Evolutionary conservation across 2,113 vertebrate genomes (phyloP).

Genomic region (Struthio camelus): DNA sequence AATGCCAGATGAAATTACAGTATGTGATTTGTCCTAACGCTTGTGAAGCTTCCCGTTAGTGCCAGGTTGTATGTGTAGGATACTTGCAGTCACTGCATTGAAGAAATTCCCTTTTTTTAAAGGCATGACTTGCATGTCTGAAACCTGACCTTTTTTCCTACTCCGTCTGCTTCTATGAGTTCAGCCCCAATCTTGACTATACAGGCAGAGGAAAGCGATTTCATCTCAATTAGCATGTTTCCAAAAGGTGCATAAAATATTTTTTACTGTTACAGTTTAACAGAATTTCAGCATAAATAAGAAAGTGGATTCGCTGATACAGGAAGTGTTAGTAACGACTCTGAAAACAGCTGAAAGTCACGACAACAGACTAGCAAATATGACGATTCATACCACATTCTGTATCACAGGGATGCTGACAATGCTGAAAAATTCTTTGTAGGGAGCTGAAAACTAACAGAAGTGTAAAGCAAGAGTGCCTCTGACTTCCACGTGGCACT

Average conservation of each 20-base stretch:
- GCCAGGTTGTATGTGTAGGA: background rate
- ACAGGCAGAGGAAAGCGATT: background rate
- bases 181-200: background rate
- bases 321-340: background rate
- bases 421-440: background rate
- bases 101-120: background rate
- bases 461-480: background rate
- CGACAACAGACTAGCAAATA: background rate
- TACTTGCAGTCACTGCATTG: background rate
- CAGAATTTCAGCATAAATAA: background rate
- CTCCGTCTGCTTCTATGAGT: background rate
- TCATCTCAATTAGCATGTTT: background rate
- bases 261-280: background rate
- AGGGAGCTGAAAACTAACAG: background rate
- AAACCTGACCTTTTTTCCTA: background rate
- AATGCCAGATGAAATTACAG: background rate
- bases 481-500: background rate
- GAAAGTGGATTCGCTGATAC: background rate
- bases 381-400: background rate
- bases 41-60: background rate
- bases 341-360: background rate
- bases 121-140: background rate
- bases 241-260: background rate
- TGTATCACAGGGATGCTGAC: background rate
- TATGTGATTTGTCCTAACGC: background rate